phyloP scores from a whole-genome alignment of 2,888 invertebrate species.

The Sisyra terminalis region DNA sequence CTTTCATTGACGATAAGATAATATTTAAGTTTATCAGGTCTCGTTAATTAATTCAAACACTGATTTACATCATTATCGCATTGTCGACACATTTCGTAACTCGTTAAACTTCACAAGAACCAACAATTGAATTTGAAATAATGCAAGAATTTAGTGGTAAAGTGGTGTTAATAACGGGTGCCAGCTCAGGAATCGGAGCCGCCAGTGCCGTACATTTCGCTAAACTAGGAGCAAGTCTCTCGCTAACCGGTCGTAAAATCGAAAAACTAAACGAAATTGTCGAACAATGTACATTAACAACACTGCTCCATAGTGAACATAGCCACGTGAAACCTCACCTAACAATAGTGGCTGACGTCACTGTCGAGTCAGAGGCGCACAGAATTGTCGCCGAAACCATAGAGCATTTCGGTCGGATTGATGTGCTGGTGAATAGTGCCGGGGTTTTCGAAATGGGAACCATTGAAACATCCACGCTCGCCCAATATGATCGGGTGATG shows the following conservation, averaged over 20 bases:
- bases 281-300: slow-evolving; percentile 31
- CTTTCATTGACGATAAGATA: too few relatives aligned
- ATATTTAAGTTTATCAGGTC: too few relatives aligned
- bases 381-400: slow-evolving; percentile 56
- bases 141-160: slow-evolving; percentile 38
- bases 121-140: too few relatives aligned
- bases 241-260: slow-evolving; percentile 51
- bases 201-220: slow-evolving; percentile 65
- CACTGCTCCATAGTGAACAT: slow-evolving; percentile 16
- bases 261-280: slow-evolving; percentile 48
- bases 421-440: slow-evolving; percentile 82
- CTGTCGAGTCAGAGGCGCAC: slow-evolving; percentile 54
- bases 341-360: slow-evolving; percentile 51
- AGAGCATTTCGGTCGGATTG: slow-evolving; percentile 55
- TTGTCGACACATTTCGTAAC: too few relatives aligned
- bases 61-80: too few relatives aligned
- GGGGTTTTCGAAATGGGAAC: slow-evolving; percentile 68
- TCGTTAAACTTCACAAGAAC: too few relatives aligned
- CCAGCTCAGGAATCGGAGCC: slow-evolving; percentile 74
- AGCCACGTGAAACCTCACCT: slow-evolving; percentile 32
- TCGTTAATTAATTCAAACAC: too few relatives aligned
- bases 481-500: slow-evolving; percentile 81
- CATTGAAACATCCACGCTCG: slow-evolving; percentile 71
- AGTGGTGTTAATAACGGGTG: slow-evolving; percentile 61
- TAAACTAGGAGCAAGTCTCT: slow-evolving; percentile 53